Base-by-base conservation (phyloP, 2,888 invertebrate genomes). In the Tenthredo scrophulariae region DNA sequence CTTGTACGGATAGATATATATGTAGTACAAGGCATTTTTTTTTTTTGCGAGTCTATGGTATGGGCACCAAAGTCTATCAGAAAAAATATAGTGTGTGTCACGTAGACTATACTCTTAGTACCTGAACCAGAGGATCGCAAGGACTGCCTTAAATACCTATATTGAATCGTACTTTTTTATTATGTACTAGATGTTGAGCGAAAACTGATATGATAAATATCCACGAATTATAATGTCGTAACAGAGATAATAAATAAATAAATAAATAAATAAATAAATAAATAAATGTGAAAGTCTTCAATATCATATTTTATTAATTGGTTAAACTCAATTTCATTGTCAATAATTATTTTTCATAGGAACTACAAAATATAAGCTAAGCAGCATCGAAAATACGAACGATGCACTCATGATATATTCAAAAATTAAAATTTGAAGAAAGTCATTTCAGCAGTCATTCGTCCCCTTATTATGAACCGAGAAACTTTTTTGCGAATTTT, bases 1-100 rank as follows among this genome's bases (percentile, higher is more conserved):
- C 77, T 54, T 54, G 77, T 29, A 54, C 43, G 72, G 43, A 74
- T 26, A 67, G 67, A 67, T 67, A 26, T 67, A 26, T 67, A 67
- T 26, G 67, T 67, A 15, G 33, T 33, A 33, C 1, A 33, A 33
- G 33, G 67, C 33, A 26, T 13, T 62, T 62, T 58, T 58, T 37
- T 37, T 4, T 33, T 33, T 26, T 26, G 13, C 62, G 13, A 62
- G 62, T 9, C 26, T 62, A 22, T 26, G 13, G 22, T 26, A 10
- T 22, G 10, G 62, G 22, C 9, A 62, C 26, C 26, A 26, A 62
- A 13, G 62, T 26, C 26, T 62, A 62, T 13, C 62, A 26, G 13
- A 13, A 62, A 62, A 22, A n/a, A 58, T 4, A 26, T 26, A 62
- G 62, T 62, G 10, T 9, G 62, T 26, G 26, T 62, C 62, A 62